phyloP scores from a whole-genome alignment of 53 echinoderm and acorn worm species.

The Arbacia lixula region DNA sequence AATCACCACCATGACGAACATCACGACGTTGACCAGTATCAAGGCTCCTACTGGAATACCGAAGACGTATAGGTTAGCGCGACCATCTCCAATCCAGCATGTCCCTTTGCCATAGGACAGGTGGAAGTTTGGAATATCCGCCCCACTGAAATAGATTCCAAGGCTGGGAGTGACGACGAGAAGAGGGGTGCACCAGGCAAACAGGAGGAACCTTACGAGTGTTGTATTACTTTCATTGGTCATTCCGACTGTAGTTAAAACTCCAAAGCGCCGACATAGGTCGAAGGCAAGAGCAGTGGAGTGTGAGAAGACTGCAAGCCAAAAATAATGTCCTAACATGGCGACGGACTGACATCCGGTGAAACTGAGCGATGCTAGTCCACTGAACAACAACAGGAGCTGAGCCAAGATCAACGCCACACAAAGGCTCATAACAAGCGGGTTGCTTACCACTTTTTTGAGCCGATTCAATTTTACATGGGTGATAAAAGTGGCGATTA shows the following conservation, averaged over 20 bases:
- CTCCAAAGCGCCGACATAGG: conserved; percentile 57
- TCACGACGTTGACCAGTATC: conserved; percentile 46
- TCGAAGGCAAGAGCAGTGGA: conserved; percentile 67
- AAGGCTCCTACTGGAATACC: conserved; percentile 58
- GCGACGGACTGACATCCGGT: conserved; percentile 30
- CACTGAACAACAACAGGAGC: background rate
- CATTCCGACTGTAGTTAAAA: background rate
- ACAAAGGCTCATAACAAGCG: conserved; percentile 1
- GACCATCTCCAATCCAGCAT: conserved; percentile 68
- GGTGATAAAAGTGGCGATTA: background rate
- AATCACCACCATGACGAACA: conserved; percentile 55
- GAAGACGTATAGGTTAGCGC: conserved; percentile 62
- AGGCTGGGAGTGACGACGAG: conserved; percentile 60
- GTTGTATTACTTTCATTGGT: background rate
- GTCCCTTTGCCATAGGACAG: conserved; percentile 36
- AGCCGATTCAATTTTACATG: conserved; percentile 20
- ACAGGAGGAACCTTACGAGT: conserved; percentile 30
- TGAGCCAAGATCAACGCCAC: background rate
- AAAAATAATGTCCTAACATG: conserved; percentile 67
- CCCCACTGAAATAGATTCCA: conserved; percentile 56
- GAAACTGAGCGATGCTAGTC: background rate
- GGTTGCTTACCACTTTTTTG: background rate
- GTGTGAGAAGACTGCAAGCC: conserved; percentile 67
- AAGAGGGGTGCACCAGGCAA: conserved; percentile 48
- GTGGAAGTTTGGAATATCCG: conserved; percentile 24